Percentiles rank a stretch among this genome's conserved stretches.
phyloP scores from a whole-genome alignment of 2,888 invertebrate genomes.

The Heliconius charithonia region DNA sequence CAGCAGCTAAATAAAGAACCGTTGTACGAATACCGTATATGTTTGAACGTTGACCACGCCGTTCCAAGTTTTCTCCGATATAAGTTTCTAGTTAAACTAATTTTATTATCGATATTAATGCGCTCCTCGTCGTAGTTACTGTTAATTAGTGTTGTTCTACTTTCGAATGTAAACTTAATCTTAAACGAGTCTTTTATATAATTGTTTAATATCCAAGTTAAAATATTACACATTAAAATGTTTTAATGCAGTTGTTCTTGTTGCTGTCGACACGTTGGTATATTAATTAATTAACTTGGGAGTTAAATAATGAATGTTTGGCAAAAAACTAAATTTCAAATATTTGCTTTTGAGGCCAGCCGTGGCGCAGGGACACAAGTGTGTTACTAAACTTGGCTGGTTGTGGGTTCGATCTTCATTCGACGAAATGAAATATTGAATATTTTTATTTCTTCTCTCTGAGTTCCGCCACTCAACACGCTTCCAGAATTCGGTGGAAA shows the following conservation, averaged over 20 bases:
- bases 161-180: constrained; percentile 2
- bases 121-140: constrained; percentile 19
- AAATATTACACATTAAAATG: background rate
- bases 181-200: background rate
- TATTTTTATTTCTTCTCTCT: no score
- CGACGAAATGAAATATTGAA: no score
- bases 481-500: no score
- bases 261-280: background rate
- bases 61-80: constrained; percentile 62
- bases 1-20: constrained; percentile 76
- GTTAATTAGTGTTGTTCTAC: constrained; percentile 1
- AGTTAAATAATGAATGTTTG: no score
- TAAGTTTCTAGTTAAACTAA: constrained; percentile 55
- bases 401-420: no score
- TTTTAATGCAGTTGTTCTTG: background rate
- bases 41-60: constrained; percentile 69
- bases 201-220: background rate
- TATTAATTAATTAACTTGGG: background rate
- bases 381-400: no score
- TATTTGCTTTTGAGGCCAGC: background rate
- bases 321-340: background rate
- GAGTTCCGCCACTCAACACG: no score
- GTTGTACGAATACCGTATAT: constrained; percentile 71
- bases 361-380: no score
- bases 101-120: constrained; percentile 56